Evolutionary conservation across 2,113 vertebrate genomes (phyloP).

Genomic region (Albula goreensis): DNA sequence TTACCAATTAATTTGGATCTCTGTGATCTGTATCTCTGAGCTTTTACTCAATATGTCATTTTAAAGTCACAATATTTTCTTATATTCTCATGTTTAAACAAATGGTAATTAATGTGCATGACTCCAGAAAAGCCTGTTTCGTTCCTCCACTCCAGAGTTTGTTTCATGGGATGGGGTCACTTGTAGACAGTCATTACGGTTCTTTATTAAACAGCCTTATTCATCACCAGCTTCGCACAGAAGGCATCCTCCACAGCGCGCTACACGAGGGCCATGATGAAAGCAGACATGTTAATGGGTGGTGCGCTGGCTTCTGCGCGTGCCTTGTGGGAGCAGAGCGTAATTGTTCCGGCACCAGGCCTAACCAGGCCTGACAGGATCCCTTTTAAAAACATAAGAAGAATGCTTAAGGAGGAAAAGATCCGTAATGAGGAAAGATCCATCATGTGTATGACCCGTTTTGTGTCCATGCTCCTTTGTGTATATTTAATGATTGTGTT

Average conservation of each 20-base stretch:
- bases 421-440: slow-evolving; percentile 25
- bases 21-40: no score
- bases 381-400: slow-evolving; percentile 50
- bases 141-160: neutral
- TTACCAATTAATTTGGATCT: no score
- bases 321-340: slow-evolving; percentile 18
- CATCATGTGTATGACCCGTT: no score
- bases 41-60: no score
- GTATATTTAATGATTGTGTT: no score
- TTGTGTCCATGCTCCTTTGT: no score
- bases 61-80: slow-evolving; percentile 24
- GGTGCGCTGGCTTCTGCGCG: slow-evolving; percentile 15
- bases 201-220: slow-evolving; percentile 41
- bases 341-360: slow-evolving; percentile 22
- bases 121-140: neutral
- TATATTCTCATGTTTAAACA: no score
- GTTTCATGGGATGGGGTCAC: neutral
- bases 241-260: slow-evolving; percentile 26
- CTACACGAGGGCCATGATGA: slow-evolving; percentile 36
- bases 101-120: no score
- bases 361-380: slow-evolving; percentile 59
- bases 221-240: slow-evolving; percentile 28
- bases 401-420: slow-evolving; percentile 50
- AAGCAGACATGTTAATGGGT: slow-evolving; percentile 56
- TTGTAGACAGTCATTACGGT: slow-evolving; percentile 26